These are phyloP conservation scores for Aleiodes testaceus DNA, from an alignment of 2,888 invertebrate species.

Conservation along the genomic window DNA sequence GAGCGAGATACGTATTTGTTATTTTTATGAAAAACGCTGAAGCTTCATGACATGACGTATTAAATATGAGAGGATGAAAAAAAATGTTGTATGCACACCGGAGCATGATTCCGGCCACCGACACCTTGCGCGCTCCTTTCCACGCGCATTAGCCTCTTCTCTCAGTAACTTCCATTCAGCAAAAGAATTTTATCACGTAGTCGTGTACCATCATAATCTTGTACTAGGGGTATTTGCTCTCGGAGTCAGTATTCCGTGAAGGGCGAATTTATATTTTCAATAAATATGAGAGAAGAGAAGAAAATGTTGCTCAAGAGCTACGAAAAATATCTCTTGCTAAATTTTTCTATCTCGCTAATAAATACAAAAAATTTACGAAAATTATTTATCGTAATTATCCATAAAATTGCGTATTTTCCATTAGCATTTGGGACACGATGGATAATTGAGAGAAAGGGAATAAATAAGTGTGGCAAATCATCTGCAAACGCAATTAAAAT, in stretches of 20 bases:
- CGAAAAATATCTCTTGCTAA: not conserved
- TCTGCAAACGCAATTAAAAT: conserved; percentile 6
- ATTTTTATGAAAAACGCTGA: too few species aligned
- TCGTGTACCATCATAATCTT: conserved; percentile 8
- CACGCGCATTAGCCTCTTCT: conserved; percentile 42
- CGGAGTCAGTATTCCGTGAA: conserved; percentile 34
- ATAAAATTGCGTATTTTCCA: not conserved
- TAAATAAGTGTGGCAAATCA: conserved; percentile 19
- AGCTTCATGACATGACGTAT: too few species aligned
- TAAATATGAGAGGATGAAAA: conserved; percentile 11
- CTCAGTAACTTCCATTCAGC: not conserved
- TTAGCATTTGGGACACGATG: not conserved
- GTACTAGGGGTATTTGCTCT: conserved; percentile 2
- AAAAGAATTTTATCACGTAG: conserved; percentile 40
- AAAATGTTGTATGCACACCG: conserved; percentile 59
- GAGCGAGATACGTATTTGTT: too few species aligned
- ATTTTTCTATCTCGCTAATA: not conserved
- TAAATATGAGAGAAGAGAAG: too few species aligned
- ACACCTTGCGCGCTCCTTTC: conserved; percentile 48
- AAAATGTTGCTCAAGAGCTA: not conserved
- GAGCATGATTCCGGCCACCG: conserved; percentile 64
- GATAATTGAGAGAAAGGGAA: conserved; percentile 28
- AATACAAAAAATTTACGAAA: too few species aligned
- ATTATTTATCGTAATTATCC: conserved; percentile 1
- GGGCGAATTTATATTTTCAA: conserved; percentile 5